Evolutionary conservation across 2,888 invertebrate genomes (phyloP).

Genomic region (Thera britannica): DNA sequence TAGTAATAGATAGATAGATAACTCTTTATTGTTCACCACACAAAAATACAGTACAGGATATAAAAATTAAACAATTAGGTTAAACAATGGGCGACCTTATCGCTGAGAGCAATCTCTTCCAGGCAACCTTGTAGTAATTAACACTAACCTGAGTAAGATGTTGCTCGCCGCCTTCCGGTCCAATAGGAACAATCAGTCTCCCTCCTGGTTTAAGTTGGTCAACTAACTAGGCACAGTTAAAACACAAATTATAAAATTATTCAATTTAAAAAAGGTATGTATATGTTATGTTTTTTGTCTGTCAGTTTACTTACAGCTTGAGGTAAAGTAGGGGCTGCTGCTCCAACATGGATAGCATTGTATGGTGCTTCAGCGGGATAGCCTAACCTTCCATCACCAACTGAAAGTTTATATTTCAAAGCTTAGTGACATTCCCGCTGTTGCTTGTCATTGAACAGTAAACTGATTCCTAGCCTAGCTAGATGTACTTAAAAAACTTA

Average conservation of each 20-base stretch:
- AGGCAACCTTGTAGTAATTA: neutral
- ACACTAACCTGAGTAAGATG: slow-evolving; percentile 89
- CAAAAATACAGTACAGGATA: too few relatives aligned
- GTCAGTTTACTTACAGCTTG: slow-evolving; percentile 83
- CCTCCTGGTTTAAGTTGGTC: slow-evolving; percentile 97
- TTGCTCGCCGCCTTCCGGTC: slow-evolving; percentile 94
- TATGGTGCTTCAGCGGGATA: slow-evolving; percentile 91
- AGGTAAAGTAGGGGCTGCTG: slow-evolving; percentile 92
- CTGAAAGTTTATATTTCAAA: slow-evolving; percentile 61
- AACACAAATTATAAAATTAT: too few relatives aligned
- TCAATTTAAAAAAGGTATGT: too few relatives aligned
- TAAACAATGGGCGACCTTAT: too few relatives aligned
- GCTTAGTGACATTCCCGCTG: neutral
- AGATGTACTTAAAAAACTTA: neutral
- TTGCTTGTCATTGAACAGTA: neutral
- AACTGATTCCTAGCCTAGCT: too few relatives aligned
- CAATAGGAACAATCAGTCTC: slow-evolving; percentile 95
- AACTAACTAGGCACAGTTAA: slow-evolving; percentile 84
- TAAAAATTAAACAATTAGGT: too few relatives aligned
- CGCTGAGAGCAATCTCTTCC: too few relatives aligned
- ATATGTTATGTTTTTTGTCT: too few relatives aligned
- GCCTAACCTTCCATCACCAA: slow-evolving; percentile 96
- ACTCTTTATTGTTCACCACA: too few relatives aligned
- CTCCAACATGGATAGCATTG: slow-evolving; percentile 97
- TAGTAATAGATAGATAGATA: neutral